phyloP scores from a whole-genome alignment of 2,113 vertebrate species.

The Rhegmatorhina hoffmannsi region DNA sequence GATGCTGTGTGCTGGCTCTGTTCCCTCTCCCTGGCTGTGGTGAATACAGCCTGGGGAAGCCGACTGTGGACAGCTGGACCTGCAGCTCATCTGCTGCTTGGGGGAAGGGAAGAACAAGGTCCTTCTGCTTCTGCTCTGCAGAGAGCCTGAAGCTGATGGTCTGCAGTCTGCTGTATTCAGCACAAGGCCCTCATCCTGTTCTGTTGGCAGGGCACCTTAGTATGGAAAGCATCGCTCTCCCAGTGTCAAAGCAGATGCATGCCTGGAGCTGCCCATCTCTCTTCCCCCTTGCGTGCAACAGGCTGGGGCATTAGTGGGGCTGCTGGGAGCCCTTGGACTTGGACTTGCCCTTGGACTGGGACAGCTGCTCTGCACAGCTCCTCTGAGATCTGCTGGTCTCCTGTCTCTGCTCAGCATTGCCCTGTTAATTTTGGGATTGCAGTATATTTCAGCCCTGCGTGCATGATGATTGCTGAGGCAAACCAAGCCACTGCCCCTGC shows the following conservation, averaged over 20 bases:
- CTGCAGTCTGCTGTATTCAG: background rate
- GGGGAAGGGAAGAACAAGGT: slow-evolving; percentile 8
- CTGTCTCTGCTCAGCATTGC: background rate
- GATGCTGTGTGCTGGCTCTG: background rate
- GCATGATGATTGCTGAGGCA: fast-evolving
- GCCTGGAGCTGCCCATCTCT: background rate
- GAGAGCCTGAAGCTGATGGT: background rate
- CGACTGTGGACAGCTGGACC: background rate
- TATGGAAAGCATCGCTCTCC: background rate
- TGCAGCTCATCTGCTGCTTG: background rate
- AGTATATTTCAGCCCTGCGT: background rate
- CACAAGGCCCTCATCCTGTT: background rate
- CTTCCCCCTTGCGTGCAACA: background rate
- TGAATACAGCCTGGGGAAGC: background rate
- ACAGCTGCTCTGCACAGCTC: background rate
- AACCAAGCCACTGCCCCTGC: background rate
- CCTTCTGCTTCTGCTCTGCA: background rate
- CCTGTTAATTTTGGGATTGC: background rate
- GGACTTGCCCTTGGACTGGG: background rate
- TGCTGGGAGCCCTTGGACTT: background rate
- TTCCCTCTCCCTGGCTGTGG: background rate
- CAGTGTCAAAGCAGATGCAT: fast-evolving
- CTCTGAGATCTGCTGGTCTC: background rate
- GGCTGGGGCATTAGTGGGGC: background rate
- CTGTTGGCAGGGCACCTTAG: background rate